These are phyloP conservation scores for Drosophila paramelanica DNA, from an alignment of 2,888 invertebrate genomes.

Conservation along the genomic window DNA sequence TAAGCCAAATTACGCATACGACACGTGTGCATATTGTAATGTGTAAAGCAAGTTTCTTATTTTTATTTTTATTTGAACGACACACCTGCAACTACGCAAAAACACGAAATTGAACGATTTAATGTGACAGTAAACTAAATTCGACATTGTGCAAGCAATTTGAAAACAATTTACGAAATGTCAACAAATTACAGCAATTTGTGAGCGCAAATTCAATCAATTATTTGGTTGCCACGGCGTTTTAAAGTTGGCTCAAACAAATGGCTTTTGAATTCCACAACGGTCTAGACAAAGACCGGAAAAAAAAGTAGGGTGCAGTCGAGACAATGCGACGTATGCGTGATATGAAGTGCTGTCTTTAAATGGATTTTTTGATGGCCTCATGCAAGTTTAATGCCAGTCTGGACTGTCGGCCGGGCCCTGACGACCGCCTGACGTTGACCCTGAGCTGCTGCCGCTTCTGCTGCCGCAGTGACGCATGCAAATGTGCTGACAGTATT, in stretches of 20 bases:
- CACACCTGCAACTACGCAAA: slow-evolving; percentile 29
- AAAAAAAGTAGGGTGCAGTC: slow-evolving; percentile 39
- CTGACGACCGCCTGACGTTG: slow-evolving; percentile 38
- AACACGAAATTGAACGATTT: slow-evolving; percentile 28
- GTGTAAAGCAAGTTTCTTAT: slow-evolving; percentile 5
- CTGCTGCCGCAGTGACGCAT: slow-evolving; percentile 17
- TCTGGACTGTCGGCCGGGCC: slow-evolving; percentile 30
- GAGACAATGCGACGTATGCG: slow-evolving; percentile 38
- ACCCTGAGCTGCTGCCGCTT: slow-evolving; percentile 41
- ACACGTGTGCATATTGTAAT: slow-evolving; percentile 49
- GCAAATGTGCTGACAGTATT: slow-evolving; percentile 15
- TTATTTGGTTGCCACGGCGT: slow-evolving; percentile 37
- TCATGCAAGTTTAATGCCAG: slow-evolving; percentile 59
- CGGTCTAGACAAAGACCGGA: slow-evolving; percentile 6
- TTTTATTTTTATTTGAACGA: slow-evolving; percentile 10
- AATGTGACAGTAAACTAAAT: slow-evolving; percentile 47
- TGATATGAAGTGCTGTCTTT: slow-evolving; percentile 40
- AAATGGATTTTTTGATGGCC: slow-evolving; percentile 26
- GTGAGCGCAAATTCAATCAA: slow-evolving; percentile 47
- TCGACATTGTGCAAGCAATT: slow-evolving; percentile 50
- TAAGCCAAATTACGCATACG: slow-evolving; percentile 64
- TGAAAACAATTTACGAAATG: slow-evolving; percentile 64
- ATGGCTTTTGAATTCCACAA: slow-evolving; percentile 12
- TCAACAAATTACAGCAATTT: slow-evolving; percentile 71
- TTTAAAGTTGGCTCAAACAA: slow-evolving; percentile 37